A percentile compares a stretch with the other conserved stretches of the same genome.
These are phyloP conservation scores for Neosilurus hyrtlii DNA, from an alignment of 2,797 vertebrate species.

Conservation along the genomic window DNA sequence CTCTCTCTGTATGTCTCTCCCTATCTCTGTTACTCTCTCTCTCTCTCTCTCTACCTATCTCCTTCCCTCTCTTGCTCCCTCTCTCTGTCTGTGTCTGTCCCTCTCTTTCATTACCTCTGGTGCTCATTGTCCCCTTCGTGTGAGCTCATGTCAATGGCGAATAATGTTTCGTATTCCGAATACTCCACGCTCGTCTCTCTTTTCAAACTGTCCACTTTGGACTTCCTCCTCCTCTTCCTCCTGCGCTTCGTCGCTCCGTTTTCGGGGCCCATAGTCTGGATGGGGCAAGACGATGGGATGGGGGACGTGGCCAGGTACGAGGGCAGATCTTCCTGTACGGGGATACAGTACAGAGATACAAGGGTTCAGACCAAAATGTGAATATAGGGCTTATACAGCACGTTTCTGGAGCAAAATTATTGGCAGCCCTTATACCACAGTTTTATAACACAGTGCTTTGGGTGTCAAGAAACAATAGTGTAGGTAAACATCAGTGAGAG, in stretches of 20 bases:
- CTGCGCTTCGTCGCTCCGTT: slow-evolving; percentile 79
- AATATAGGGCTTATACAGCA: too few relatives aligned
- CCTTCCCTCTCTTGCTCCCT: background rate
- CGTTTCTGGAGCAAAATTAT: background rate
- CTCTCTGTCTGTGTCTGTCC: too few relatives aligned
- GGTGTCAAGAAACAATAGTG: too few relatives aligned
- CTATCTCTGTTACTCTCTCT: background rate
- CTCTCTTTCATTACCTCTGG: slow-evolving; percentile 33
- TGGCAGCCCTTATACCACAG: background rate
- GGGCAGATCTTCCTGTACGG: slow-evolving; percentile 82
- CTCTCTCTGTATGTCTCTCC: background rate
- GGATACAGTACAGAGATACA: background rate
- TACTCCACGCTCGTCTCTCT: slow-evolving; percentile 82
- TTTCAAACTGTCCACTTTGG: slow-evolving; percentile 80
- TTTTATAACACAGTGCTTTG: background rate
- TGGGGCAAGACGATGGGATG: slow-evolving; percentile 80
- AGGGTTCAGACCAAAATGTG: background rate
- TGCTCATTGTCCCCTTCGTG: slow-evolving; percentile 77
- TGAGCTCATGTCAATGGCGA: slow-evolving; percentile 89
- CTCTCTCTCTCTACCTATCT: background rate
- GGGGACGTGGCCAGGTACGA: slow-evolving; percentile 90
- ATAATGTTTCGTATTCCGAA: slow-evolving; percentile 88
- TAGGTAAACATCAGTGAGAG: background rate
- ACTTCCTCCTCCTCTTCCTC: slow-evolving; percentile 88
- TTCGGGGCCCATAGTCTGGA: slow-evolving; percentile 61